These are phyloP conservation scores for Cephonodes hylas DNA, from an alignment of 2,888 invertebrate species.

Conservation along the genomic window DNA sequence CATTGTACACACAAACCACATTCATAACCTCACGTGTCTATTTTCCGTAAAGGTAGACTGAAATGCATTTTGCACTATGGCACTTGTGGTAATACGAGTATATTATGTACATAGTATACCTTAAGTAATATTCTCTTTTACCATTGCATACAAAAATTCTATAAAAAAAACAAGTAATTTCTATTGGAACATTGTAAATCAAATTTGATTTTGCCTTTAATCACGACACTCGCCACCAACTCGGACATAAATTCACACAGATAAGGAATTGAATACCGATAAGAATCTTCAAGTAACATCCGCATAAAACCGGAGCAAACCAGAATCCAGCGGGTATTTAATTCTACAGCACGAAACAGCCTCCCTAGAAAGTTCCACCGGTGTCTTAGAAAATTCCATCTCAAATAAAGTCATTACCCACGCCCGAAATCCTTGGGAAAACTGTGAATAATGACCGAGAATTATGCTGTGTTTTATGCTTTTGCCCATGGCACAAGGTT, in stretches of 20 bases:
- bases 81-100: too few relatives aligned
- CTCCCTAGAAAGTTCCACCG: conserved; percentile 5
- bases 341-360: conserved; percentile 6
- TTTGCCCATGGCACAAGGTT: conserved; percentile 21
- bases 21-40: too few relatives aligned
- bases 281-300: neutral
- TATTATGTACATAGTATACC: too few relatives aligned
- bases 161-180: too few relatives aligned
- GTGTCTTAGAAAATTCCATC: conserved; percentile 52
- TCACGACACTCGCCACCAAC: neutral
- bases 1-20: too few relatives aligned
- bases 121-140: too few relatives aligned
- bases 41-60: too few relatives aligned
- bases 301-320: neutral
- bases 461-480: conserved; percentile 66
- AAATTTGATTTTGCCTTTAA: too few relatives aligned
- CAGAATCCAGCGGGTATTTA: neutral
- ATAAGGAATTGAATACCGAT: neutral
- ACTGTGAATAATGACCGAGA: conserved; percentile 65
- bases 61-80: too few relatives aligned
- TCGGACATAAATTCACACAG: neutral
- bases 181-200: too few relatives aligned
- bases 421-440: conserved; percentile 50
- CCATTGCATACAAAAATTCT: too few relatives aligned
- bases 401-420: conserved; percentile 60